Percentiles rank a stretch among this genome's conserved stretches.
Evolutionary conservation across 2,113 vertebrate genomes (phyloP).

Genomic region (Gobio gobio): DNA sequence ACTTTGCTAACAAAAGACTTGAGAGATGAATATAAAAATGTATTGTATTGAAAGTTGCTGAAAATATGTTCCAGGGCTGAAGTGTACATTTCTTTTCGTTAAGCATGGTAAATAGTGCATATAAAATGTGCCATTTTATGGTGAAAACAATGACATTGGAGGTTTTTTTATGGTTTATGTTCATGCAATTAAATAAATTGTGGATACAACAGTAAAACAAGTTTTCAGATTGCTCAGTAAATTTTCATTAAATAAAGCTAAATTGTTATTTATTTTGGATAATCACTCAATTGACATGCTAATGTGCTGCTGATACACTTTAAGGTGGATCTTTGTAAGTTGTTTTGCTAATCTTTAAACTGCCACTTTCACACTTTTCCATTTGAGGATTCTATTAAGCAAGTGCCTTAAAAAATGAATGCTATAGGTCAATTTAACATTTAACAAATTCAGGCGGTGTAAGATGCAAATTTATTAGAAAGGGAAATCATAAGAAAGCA

Average conservation of each 20-base stretch:
- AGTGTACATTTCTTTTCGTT: too few species aligned
- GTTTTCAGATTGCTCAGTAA: neutral
- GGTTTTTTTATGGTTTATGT: neutral
- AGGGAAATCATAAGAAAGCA: neutral
- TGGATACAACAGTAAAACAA: neutral
- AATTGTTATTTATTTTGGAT: neutral
- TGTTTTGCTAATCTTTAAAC: neutral
- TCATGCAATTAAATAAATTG: neutral
- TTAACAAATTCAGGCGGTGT: neutral
- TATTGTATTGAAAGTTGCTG: neutral
- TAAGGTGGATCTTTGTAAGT: neutral
- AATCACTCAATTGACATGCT: neutral
- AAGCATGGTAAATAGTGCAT: neutral
- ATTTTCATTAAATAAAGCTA: neutral
- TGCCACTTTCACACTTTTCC: neutral
- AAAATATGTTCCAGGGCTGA: neutral
- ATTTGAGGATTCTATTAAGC: neutral
- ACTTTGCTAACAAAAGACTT: neutral
- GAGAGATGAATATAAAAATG: neutral
- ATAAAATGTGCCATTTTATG: neutral
- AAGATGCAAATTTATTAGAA: slow-evolving; percentile 9
- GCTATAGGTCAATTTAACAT: neutral
- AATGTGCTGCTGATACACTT: neutral
- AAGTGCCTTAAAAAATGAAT: neutral
- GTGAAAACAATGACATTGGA: neutral